phyloP scores from a whole-genome alignment of 2,113 vertebrate species.

The Oreotrochilus melanogaster region DNA sequence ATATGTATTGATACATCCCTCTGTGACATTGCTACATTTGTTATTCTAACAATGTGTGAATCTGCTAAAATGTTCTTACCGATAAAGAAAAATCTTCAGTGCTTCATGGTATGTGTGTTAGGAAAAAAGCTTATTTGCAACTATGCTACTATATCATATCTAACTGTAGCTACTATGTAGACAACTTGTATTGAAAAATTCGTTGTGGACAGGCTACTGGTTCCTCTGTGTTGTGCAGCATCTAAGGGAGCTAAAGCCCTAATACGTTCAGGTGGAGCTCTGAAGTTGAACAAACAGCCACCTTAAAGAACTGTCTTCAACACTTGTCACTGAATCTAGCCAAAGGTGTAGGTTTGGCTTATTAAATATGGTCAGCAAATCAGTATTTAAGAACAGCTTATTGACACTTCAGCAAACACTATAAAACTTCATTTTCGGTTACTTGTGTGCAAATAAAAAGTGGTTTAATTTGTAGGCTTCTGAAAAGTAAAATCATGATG shows the following conservation, averaged over 20 bases:
- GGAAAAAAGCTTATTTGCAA: not conserved
- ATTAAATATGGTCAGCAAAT: not conserved
- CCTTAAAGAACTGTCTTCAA: not conserved
- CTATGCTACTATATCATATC: not conserved
- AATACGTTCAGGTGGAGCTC: not conserved
- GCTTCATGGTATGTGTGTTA: rapidly evolving
- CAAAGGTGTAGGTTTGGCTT: not conserved
- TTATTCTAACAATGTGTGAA: not conserved
- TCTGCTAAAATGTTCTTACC: not conserved
- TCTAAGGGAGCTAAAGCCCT: not conserved
- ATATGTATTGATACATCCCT: not conserved
- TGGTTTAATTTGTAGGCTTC: not conserved
- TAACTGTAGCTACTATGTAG: not conserved
- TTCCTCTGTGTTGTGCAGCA: not conserved
- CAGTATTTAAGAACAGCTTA: not conserved
- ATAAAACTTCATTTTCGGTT: not conserved
- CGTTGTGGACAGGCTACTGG: not conserved
- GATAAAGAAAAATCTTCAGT: not conserved
- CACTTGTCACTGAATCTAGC: not conserved
- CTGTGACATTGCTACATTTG: not conserved
- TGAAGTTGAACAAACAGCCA: not conserved
- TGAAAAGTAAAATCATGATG: not conserved
- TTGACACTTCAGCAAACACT: not conserved
- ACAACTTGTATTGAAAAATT: not conserved
- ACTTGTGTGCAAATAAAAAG: not conserved